These are phyloP conservation scores for Geophilus truncorum DNA, from an alignment of 2,888 invertebrate species.

Conservation along the genomic window DNA sequence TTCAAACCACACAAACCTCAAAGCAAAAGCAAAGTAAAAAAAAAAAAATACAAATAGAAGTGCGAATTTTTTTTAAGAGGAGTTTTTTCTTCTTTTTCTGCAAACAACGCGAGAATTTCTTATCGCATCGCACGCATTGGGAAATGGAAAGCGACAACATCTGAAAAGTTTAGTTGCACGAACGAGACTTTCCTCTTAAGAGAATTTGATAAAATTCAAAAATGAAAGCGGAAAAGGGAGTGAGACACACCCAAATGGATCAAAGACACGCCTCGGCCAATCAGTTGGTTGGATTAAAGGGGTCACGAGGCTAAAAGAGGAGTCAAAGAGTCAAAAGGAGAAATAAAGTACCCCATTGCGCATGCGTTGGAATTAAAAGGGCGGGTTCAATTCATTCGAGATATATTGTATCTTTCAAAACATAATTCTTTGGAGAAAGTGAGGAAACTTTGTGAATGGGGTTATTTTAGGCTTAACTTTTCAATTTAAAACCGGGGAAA, in stretches of 20 bases:
- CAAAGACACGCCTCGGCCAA: neutral
- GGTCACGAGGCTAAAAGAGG: neutral
- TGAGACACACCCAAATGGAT: neutral
- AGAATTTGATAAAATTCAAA: slow-evolving; percentile 13
- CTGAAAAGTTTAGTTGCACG: slow-evolving; percentile 5
- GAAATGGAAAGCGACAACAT: slow-evolving; percentile 4
- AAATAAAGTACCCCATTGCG: neutral
- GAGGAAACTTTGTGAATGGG: no score
- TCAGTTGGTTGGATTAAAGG: neutral
- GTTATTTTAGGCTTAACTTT: no score
- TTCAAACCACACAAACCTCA: slow-evolving; percentile 1
- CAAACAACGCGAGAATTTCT: neutral
- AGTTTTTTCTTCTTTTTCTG: neutral
- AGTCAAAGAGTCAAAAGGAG: neutral
- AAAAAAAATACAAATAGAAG: neutral
- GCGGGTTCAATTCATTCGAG: neutral
- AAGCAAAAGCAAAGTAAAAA: neutral
- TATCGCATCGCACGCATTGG: neutral
- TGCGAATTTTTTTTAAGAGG: neutral
- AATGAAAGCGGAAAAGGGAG: neutral
- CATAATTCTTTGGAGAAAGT: no score
- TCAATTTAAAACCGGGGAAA: no score
- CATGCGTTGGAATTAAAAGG: neutral
- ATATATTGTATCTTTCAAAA: neutral
- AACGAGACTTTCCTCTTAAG: slow-evolving; percentile 8